These are phyloP conservation scores for Prionailurus viverrinus DNA, from an alignment of 2,113 vertebrate species.

Conservation along the genomic window DNA sequence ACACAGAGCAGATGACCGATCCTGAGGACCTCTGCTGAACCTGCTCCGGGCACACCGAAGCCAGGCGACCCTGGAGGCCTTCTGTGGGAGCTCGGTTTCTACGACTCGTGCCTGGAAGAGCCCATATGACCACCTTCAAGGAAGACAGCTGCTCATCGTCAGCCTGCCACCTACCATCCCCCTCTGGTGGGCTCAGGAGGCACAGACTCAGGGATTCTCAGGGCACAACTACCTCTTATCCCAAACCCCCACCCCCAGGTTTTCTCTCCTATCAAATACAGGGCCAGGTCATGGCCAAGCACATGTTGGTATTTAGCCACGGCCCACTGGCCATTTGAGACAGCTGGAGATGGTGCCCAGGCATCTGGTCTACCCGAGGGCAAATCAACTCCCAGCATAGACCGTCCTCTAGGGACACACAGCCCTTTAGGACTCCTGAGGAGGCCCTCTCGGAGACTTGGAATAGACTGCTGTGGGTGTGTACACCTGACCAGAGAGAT, in stretches of 20 bases:
- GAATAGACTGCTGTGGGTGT: accelerated
- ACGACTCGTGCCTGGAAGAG: accelerated
- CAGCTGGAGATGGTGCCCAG: not conserved
- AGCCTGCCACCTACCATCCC: not conserved
- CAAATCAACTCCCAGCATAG: accelerated
- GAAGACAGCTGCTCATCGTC: too few species aligned
- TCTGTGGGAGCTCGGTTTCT: accelerated
- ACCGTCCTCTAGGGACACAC: accelerated
- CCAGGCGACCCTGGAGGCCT: not conserved
- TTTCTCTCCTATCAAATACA: not conserved
- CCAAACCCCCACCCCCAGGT: not conserved
- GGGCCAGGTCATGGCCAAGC: not conserved
- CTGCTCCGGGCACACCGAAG: accelerated
- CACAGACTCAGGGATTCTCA: not conserved
- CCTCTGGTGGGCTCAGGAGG: not conserved
- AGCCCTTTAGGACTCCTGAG: accelerated
- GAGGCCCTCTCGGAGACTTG: accelerated
- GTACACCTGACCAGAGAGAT: not conserved
- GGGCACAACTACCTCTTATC: not conserved
- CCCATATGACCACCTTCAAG: accelerated
- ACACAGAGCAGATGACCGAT: accelerated
- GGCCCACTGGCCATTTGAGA: not conserved
- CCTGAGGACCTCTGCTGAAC: not conserved
- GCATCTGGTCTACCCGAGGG: too few species aligned
- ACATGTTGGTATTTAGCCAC: accelerated